Conservation (phyloP, 2,888 invertebrate species). For the Operophtera brumata region DNA sequence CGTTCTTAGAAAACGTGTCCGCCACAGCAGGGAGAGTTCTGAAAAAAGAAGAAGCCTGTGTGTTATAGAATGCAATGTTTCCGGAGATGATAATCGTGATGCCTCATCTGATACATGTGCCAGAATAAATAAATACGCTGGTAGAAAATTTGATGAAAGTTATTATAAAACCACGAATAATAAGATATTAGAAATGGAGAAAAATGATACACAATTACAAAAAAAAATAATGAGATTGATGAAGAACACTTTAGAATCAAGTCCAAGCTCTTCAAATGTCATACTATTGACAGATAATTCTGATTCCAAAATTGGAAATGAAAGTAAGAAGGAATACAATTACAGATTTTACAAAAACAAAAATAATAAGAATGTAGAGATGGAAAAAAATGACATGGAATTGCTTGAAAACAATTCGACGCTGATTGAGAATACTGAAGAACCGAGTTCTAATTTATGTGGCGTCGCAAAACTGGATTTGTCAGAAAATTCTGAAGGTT, state of each 20-base stretch:
- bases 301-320: neutral
- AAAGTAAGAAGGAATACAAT: neutral
- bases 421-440: neutral
- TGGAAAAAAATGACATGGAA: neutral
- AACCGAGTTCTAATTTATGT: neutral
- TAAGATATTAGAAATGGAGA: conserved; percentile 62
- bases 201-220: conserved; percentile 54
- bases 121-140: conserved; percentile 47
- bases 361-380: neutral
- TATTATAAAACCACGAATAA: conserved; percentile 55
- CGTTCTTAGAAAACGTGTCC: conserved; percentile 9
- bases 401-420: neutral
- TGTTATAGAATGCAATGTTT: neutral
- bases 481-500: neutral
- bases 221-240: conserved; percentile 43
- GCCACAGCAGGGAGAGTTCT: conserved; percentile 1
- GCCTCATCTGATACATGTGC: conserved; percentile 40
- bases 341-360: neutral
- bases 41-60: conserved; percentile 3
- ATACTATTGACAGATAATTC: neutral
- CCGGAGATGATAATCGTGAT: conserved; percentile 18
- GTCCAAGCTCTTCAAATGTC: neutral
- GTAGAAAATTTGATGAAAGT: conserved; percentile 51
- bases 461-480: neutral
- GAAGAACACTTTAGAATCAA: neutral